Evolutionary conservation across 1,140 invertebrate genomes (phyloP).

Genomic region (Hormaphis cornu): DNA sequence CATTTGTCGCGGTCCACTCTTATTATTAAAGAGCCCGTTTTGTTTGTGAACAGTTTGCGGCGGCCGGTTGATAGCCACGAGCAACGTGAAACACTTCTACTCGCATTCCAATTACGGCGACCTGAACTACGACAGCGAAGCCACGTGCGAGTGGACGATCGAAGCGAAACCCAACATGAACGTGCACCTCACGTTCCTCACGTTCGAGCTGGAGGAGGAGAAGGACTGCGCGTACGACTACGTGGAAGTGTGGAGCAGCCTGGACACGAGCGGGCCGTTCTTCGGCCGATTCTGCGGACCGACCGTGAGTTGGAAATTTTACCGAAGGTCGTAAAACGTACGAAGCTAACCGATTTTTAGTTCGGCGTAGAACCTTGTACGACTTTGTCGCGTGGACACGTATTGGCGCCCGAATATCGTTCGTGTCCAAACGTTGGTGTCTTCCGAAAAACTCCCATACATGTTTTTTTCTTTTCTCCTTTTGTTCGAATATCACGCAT

Average conservation of each 20-base stretch:
- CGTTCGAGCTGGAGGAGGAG: conserved; percentile 88
- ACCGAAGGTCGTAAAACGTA: too few species aligned
- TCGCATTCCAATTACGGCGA: conserved; percentile 89
- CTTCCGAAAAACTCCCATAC: too few species aligned
- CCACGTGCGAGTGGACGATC: conserved; percentile 92
- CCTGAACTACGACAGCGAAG: conserved; percentile 74
- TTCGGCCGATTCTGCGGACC: conserved; percentile 82
- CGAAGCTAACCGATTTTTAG: too few species aligned
- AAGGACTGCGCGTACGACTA: conserved; percentile 86
- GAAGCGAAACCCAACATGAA: conserved; percentile 65
- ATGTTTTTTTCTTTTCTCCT: background rate
- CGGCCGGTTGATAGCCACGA: conserved; percentile 70
- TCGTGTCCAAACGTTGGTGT: too few species aligned
- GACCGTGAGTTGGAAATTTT: too few species aligned
- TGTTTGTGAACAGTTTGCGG: conserved; percentile 72
- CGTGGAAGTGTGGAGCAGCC: conserved; percentile 81
- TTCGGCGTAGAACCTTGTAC: too few species aligned
- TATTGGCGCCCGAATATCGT: too few species aligned
- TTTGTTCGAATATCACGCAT: background rate
- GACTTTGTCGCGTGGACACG: too few species aligned
- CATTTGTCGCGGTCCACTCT: too few species aligned
- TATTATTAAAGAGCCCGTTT: background rate
- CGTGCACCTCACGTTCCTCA: conserved; percentile 76
- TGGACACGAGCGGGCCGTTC: conserved; percentile 63
- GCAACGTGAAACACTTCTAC: conserved; percentile 71